Evolutionary conservation across 2,888 invertebrate species (phyloP), one percentile per base, ranked within the genome.

Genomic region (Mimumesa dahlbomi): DNA sequence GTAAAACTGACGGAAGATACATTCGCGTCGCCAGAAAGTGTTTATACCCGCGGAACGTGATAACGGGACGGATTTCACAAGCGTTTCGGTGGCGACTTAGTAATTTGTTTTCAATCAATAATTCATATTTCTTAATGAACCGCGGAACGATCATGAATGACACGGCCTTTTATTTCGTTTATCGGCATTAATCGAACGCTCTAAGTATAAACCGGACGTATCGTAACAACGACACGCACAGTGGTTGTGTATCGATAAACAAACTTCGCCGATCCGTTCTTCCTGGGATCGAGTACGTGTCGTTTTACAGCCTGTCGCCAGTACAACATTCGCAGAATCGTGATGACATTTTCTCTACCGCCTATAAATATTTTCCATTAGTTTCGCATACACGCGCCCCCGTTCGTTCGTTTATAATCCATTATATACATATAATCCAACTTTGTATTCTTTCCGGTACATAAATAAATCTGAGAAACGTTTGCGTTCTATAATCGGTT

Each of bases 151-250:
- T 63, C 29, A 49, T 46, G 48, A 61, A 49, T 49, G 49, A 34
- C 19, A 13, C 25, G 46, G n/a, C n/a, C n/a, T n/a, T n/a, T n/a
- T 38, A 43, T 22, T 29, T 54, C 36, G 7, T 16, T 43, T 22
- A 22, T 14, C 16, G 2, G 16, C 36, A 34, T 4, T 14, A 31
- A 7, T 21, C 11, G 9, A 11, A 7, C 2, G 7, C 9, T n/a
- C n/a, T 18, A 21, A 4, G 42, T 11, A 19, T 22, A 4, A 11
- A 63, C 40, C 40, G 68, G 64, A 64, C 57, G 49, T 40, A n/a
- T 36, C 19, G 25, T 9, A 58, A 59, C 18, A 38, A 49, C 19
- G 18, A 43, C 36, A 40, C 13, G 7, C 34, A 36, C 29, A n/a
- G n/a, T n/a, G n/a, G n/a, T n/a, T 13, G 13, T 3, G 19, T 6